Conservation (phyloP, 2,888 invertebrate genomes). For the Amphiduros pacificus region DNA sequence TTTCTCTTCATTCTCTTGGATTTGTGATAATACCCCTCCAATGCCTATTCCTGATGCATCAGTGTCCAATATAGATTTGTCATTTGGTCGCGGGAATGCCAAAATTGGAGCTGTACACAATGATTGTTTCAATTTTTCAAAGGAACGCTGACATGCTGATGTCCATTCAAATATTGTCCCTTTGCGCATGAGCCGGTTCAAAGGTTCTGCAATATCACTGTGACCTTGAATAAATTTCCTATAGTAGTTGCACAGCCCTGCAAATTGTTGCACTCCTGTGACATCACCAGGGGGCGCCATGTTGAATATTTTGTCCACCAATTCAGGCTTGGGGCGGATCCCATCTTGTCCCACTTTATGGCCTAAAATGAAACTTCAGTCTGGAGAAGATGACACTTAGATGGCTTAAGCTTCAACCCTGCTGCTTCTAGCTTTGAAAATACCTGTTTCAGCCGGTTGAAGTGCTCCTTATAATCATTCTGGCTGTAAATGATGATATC, state of each 20-base stretch:
- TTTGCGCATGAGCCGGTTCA: conserved; percentile 22
- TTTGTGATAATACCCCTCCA: conserved; percentile 25
- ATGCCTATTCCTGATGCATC: conserved; percentile 22
- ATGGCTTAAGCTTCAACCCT: conserved; percentile 3
- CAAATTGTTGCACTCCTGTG: not conserved
- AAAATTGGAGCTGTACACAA: conserved; percentile 21
- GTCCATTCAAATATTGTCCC: conserved; percentile 24
- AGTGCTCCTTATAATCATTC: conserved; percentile 10
- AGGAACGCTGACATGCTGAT: conserved; percentile 21
- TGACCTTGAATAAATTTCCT: conserved; percentile 23
- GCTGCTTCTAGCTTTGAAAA: conserved; percentile 3
- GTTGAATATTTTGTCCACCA: not conserved
- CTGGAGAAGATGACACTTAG: not conserved
- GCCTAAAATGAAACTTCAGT: not conserved
- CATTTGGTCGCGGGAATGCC: conserved; percentile 20
- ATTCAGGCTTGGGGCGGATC: not conserved
- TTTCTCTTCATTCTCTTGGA: conserved; percentile 21
- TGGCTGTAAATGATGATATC: conserved; percentile 7
- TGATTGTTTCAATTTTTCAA: conserved; percentile 20
- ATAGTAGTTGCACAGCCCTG: not conserved
- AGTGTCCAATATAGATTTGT: conserved; percentile 24
- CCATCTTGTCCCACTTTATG: not conserved
- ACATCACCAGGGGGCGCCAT: not conserved
- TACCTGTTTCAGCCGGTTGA: conserved; percentile 9
- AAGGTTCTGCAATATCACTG: conserved; percentile 14